Conservation (phyloP, 2,113 vertebrate genomes). For the Osmerus mordax region DNA sequence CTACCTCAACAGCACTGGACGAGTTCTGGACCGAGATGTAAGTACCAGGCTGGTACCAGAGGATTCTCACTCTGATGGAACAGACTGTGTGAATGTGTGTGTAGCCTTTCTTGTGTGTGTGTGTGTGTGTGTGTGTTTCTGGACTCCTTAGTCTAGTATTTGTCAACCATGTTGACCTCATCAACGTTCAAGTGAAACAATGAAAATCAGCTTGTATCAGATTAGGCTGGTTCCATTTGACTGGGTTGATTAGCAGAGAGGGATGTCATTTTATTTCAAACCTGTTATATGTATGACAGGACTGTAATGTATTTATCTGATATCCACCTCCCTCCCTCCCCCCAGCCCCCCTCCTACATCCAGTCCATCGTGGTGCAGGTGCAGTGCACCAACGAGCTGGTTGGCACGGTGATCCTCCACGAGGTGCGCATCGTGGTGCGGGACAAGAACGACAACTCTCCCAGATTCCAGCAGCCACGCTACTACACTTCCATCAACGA, state of each 20-base stretch:
- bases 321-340: not conserved
- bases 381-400: slow-evolving; percentile 89
- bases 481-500: slow-evolving; percentile 91
- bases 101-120: not conserved
- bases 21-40: slow-evolving; percentile 93
- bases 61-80: not conserved
- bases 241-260: too few relatives aligned
- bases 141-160: too few relatives aligned
- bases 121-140: not conserved
- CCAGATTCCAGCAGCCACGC: slow-evolving; percentile 82
- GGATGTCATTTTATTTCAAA: too few relatives aligned
- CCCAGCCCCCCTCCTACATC: slow-evolving; percentile 86
- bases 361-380: slow-evolving; percentile 96
- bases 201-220: too few relatives aligned
- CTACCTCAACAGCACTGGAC: slow-evolving; percentile 93
- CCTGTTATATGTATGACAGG: not conserved
- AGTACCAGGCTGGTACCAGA: slow-evolving; percentile 49
- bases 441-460: slow-evolving; percentile 91
- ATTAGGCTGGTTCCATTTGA: too few relatives aligned
- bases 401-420: slow-evolving; percentile 89
- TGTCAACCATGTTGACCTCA: too few relatives aligned
- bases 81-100: not conserved
- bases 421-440: slow-evolving; percentile 94
- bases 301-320: not conserved
- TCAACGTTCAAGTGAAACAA: too few relatives aligned